Evolutionary conservation across 2,797 vertebrate genomes (phyloP), one percentile per base, ranked within the genome.

Genomic region (Menidia menidia): DNA sequence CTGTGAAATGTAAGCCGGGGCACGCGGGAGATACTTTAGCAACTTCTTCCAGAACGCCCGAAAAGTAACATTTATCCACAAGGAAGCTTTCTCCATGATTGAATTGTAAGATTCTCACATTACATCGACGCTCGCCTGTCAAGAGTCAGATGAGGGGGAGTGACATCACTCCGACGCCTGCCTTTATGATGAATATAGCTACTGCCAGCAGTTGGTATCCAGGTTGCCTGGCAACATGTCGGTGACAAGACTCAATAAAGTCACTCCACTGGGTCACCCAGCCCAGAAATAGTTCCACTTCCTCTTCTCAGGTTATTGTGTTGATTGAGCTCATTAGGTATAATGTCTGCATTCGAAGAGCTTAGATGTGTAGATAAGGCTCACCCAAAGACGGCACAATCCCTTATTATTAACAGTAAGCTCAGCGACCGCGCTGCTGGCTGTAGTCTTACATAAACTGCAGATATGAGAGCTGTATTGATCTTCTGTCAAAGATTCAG

Each of bases 191-290:
- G 35, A 69, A 64, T 60, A 33, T 54, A 14, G 4, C 50, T 52
- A 52, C 25, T 53, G 42, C 6, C 6, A 56, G 25, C 30, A 56
- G 52, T 30, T 44, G 11, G 30, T 61, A 25, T 43, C 16, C 67
- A n/a, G 54, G 19, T 52, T 62, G 32, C 67, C 51, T 41, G 30
- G 51, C 30, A 47, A 39, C 55, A 39, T 53, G 8, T 10, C 15
- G 31, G 41, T 58, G 25, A 50, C 10, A n/a, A 59, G 12, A 68
- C 35, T 25, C 30, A 13, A 43, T 4, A 48, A 58, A 67, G 47
- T 35, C 39, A 64, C 42, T 43, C 0, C 30, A 15, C 18, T 54
- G 14, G 50, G 14, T 41, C 58, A 47, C 0, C n/a, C 12, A 33
- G 16, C 11, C 16, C 41, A 45, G 0, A 59, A 41, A 72, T 19